phyloP scores from a whole-genome alignment of 2,113 vertebrate species.

The Phasianus colchicus region DNA sequence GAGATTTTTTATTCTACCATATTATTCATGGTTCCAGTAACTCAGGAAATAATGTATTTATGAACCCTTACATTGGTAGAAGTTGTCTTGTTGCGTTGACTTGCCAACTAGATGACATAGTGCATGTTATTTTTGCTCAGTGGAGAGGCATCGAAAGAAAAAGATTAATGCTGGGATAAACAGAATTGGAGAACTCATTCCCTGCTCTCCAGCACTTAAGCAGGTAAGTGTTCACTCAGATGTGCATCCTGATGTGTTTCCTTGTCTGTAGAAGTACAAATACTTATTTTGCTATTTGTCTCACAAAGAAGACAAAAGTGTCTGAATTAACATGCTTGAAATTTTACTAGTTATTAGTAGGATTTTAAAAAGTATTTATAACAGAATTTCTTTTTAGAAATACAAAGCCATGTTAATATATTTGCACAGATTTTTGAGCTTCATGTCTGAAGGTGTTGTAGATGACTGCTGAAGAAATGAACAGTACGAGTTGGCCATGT shows the following conservation, averaged over 20 bases:
- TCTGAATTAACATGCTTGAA: neutral
- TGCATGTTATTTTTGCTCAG: conserved; percentile 71
- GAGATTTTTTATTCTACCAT: neutral
- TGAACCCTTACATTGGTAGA: neutral
- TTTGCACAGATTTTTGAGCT: neutral
- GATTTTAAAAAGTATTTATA: neutral
- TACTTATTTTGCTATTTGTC: neutral
- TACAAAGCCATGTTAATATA: neutral
- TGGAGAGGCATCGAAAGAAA: conserved; percentile 98
- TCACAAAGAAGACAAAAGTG: neutral
- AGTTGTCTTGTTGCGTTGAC: neutral
- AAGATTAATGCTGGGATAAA: conserved; percentile 99
- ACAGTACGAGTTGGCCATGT: accelerated
- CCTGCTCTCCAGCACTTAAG: conserved; percentile 95
- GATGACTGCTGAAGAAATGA: neutral
- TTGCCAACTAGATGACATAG: neutral
- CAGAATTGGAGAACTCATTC: conserved; percentile 95
- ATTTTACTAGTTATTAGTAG: neutral
- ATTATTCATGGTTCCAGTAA: neutral
- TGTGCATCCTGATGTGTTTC: neutral
- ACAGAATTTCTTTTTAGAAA: neutral
- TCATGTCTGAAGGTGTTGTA: neutral
- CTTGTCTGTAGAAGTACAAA: neutral
- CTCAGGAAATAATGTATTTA: neutral
- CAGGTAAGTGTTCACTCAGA: conserved; percentile 81